Conservation (phyloP, 2,113 vertebrate species). For the Nannospalax galili region DNA sequence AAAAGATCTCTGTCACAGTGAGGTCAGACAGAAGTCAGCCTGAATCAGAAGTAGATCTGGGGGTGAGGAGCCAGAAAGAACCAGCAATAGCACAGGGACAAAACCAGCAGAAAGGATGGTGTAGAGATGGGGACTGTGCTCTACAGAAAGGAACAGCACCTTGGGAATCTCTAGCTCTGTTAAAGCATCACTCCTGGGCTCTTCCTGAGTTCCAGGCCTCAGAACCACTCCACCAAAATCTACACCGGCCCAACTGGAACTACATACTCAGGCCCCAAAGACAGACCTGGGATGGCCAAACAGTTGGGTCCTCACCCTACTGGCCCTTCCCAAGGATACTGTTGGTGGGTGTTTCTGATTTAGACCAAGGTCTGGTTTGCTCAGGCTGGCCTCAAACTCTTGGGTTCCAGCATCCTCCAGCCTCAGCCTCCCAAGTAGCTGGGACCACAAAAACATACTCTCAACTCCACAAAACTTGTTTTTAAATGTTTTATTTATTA, state of each 20-base stretch:
- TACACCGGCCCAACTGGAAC: background rate
- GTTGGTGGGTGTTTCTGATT: background rate
- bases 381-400: background rate
- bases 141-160: background rate
- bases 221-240: background rate
- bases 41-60: background rate
- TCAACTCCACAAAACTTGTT: no score
- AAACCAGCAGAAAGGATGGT: no score
- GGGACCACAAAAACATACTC: background rate
- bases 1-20: conserved; percentile 51
- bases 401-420: background rate
- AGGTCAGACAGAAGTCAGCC: conserved; percentile 70
- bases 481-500: no score
- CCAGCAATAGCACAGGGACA: background rate
- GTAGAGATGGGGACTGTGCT: background rate
- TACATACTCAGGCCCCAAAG: background rate
- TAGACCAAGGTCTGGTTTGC: background rate
- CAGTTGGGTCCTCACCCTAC: background rate
- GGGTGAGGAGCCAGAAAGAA: background rate
- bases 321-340: background rate
- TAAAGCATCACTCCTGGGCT: no score
- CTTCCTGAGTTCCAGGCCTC: no score
- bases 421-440: background rate
- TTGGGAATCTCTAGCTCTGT: background rate
- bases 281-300: background rate